Evolutionary conservation across 2,797 vertebrate genomes (phyloP).

Genomic region (Hafferia zeledoni): DNA sequence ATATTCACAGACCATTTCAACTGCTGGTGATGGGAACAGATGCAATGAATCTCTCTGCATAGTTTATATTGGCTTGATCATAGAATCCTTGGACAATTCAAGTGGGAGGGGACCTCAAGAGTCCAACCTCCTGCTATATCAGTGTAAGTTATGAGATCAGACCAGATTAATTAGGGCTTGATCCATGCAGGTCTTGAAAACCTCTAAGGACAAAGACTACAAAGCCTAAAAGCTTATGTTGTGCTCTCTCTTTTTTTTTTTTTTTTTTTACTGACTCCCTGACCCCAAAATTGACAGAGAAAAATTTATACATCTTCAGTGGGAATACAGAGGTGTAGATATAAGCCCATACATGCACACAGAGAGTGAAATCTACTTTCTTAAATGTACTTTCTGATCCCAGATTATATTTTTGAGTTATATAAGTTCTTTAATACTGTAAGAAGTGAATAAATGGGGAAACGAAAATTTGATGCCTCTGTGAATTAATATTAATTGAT

Average conservation of each 20-base stretch:
- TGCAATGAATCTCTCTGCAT: background rate
- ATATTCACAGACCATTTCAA: background rate
- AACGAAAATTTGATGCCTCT: background rate
- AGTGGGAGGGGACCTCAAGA: background rate
- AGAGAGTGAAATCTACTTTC: background rate
- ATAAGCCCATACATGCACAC: background rate
- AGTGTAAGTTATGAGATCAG: background rate
- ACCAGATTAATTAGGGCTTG: background rate
- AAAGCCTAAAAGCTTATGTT: background rate
- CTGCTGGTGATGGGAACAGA: background rate
- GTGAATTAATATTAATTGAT: background rate
- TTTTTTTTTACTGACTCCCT: background rate
- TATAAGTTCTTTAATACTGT: background rate
- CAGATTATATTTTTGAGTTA: background rate
- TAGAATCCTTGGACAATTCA: background rate
- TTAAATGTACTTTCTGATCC: background rate
- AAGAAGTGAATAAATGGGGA: background rate
- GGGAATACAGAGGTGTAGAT: background rate
- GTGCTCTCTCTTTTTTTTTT: background rate
- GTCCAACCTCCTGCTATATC: background rate
- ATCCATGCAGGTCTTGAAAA: background rate
- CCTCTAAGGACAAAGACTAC: background rate
- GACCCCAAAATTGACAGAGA: background rate
- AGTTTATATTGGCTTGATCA: background rate
- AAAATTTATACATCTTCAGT: background rate